Percentiles rank a stretch among this genome's conserved stretches.
phyloP scores from a whole-genome alignment of 2,888 invertebrate genomes.

The Agonopterix subpropinquella region DNA sequence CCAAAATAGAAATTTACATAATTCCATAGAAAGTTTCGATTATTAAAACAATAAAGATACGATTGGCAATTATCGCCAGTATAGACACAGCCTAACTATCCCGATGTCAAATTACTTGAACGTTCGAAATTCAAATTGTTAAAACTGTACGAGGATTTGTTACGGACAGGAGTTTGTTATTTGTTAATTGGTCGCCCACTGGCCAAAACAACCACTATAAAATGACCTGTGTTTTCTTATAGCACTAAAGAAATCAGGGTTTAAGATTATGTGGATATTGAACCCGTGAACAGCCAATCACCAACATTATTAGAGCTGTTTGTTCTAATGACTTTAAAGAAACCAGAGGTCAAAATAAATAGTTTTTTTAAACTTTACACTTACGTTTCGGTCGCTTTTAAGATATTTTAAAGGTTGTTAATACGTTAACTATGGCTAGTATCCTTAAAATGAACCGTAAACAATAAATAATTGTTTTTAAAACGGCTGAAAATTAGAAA shows the following conservation, averaged over 20 bases:
- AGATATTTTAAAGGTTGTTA: constrained; percentile 60
- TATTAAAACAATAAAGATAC: no score
- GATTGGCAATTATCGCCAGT: constrained; percentile 8
- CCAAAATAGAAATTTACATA: not conserved
- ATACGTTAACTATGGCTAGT: constrained; percentile 57
- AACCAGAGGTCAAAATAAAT: constrained; percentile 8
- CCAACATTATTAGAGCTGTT: constrained; percentile 27
- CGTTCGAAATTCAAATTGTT: constrained; percentile 66
- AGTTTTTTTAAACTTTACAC: constrained; percentile 17
- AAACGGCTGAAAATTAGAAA: constrained; percentile 27
- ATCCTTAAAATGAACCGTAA: constrained; percentile 57
- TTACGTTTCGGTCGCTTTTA: constrained; percentile 52
- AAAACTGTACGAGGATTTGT: constrained; percentile 72
- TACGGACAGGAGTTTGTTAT: constrained; percentile 66
- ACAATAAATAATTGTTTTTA: constrained; percentile 40
- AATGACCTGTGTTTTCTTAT: constrained; percentile 14
- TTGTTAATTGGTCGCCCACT: constrained; percentile 65
- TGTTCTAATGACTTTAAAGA: not conserved
- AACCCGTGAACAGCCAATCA: constrained; percentile 8
- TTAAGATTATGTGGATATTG: constrained; percentile 6
- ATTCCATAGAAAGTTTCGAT: no score
- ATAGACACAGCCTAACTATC: constrained; percentile 30
- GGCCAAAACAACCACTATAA: constrained; percentile 29
- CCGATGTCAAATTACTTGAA: constrained; percentile 57
- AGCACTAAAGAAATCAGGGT: constrained; percentile 3